Evolutionary conservation across 2,113 vertebrate species (phyloP), one percentile per base, ranked within the genome.

Genomic region (Otocyon megalotis): DNA sequence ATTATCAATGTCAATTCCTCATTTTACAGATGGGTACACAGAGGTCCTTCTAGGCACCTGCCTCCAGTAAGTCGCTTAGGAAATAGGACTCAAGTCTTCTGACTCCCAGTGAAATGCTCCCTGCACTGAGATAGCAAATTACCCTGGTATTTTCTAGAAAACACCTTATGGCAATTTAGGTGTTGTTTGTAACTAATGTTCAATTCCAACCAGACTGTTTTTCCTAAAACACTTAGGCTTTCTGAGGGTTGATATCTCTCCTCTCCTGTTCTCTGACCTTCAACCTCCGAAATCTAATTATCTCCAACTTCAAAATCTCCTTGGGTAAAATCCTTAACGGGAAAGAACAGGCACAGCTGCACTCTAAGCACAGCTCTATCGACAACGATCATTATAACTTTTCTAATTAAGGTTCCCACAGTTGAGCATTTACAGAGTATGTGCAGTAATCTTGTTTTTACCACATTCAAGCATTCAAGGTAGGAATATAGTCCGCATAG

Each of bases 221-320:
- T 90, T 95, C 48, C 20, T 93, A 56, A 82, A 91, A 86, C 13
- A 89, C 24, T 65, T 14, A 48, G 11, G 35, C 76, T 93, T 96
- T 95, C 60, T 60, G 53, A 93, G 62, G 16, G 15, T 37, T 67
- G 11, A 15, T 93, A 24, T 28, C 11, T 84, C 22, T 95, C 72
- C n/a, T 37, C 9, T 65, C 26, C 65, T 92, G 37, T 88, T 93
- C 60, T 82, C 92, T 96, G 82, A 94, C 8, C 77, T 74, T 92
- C 69, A 63, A 77, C 69, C 37, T 96, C 13, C 58, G 83, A 97
- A 97, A 93, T 76, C 5, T 9, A 97, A 97, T 96, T 93, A 74
- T 63, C n/a, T 93, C 32, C 35, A 48, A 69, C 24, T 62, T 96
- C 43, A 93, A 90, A 96, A 85, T 96, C 54, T 83, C 22, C 14